Evolutionary conservation across 2,113 vertebrate genomes (phyloP), one percentile per base, ranked within the genome.

Genomic region (Vanacampus margaritifer): DNA sequence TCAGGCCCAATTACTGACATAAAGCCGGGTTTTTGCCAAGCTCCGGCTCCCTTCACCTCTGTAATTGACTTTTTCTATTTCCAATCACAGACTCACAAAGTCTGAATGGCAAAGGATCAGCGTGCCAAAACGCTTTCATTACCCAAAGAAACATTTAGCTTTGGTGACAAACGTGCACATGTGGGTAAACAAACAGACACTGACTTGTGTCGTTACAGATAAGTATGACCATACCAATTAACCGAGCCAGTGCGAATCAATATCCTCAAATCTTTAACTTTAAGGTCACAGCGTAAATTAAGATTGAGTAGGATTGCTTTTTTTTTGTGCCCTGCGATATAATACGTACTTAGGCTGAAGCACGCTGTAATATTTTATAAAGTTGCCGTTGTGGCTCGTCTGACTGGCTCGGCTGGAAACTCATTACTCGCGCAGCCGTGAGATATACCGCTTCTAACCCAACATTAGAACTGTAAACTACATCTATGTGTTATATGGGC

Each of bases 71-170:
- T 84, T 79, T 83, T 84, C 77, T 79, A 70, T 71, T 60, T 37
- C 56, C 81, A 79, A 79, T 86, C 75, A 86, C 43, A 76, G 73
- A 59, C 70, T 73, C 76, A 41, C 64, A 75, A 74, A 69, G 78
- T 79, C 76, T 74, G 76, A 80, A 81, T 84, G 76, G 79, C 71
- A 74, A 79, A 73, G 75, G 84, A 86, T 87, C 80, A 86, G 72
- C 73, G 73, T 48, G 62, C 76, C 78, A 84, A 84, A 83, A 62
- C 80, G 66, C 58, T 80, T 83, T 85, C 76, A 86, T 87, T 76
- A 78, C 75, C 73, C 62, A 69, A 64, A 83, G 66, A 82, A 83
- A 68, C 67, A 54, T 59, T 79, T 70, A 67, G n/a, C 64, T 69
- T 59, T 54, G 57, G 62, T 68, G 45, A 56, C 68, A 73, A n/a